Conservation (phyloP, 1,140 invertebrate species). For the Lamellibrachia luymesi region DNA sequence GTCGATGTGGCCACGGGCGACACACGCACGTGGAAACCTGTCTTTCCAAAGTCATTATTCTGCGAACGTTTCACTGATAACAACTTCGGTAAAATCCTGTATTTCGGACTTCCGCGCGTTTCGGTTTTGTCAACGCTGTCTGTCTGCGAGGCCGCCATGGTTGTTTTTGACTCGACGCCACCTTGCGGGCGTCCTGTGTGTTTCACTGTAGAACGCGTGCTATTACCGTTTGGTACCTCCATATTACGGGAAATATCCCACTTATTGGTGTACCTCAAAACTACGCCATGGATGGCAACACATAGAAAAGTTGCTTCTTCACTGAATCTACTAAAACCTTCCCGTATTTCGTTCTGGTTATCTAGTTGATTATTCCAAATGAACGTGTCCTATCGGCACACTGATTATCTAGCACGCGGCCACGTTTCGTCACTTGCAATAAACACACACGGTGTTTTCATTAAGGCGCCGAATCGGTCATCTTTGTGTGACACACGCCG, state of each 20-base stretch:
- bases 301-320: background rate
- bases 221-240: background rate
- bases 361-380: background rate
- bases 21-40: background rate
- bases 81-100: background rate
- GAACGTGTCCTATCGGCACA: background rate
- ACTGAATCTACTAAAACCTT: background rate
- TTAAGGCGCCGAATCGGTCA: background rate
- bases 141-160: background rate
- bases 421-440: background rate
- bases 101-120: background rate
- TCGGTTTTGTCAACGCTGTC: background rate
- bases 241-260: background rate
- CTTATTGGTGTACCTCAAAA: background rate
- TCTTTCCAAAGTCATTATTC: background rate
- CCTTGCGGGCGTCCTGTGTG: background rate
- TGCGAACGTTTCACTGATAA: background rate
- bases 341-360: background rate
- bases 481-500: background rate
- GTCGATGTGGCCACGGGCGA: background rate
- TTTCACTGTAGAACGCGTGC: background rate
- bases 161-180: background rate
- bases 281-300: background rate
- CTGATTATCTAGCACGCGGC: background rate
- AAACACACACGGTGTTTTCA: background rate